Evolutionary conservation across 1,140 invertebrate species (phyloP).

Genomic region (Ctenoplectra terminalis): DNA sequence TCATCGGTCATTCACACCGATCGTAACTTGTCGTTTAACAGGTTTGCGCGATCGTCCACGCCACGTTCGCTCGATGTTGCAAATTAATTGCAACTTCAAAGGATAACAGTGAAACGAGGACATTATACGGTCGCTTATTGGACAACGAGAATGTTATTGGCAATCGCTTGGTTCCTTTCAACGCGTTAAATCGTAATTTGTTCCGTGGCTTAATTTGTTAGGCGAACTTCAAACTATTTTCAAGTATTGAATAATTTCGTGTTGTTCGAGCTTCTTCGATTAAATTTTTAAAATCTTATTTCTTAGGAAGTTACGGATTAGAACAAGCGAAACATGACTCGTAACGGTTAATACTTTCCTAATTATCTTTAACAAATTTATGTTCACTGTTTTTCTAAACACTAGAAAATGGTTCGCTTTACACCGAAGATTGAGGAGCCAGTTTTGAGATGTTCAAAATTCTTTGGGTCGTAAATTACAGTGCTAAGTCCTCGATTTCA

Average conservation of each 20-base stretch:
- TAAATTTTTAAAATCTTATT: too few species aligned
- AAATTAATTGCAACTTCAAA: constrained; percentile 12
- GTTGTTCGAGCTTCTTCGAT: too few species aligned
- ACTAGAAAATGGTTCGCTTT: too few species aligned
- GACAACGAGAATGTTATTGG: neutral
- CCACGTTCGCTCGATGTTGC: neutral
- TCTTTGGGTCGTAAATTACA: neutral
- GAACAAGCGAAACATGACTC: too few species aligned
- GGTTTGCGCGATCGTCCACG: neutral
- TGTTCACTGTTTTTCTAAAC: too few species aligned
- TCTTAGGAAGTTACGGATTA: too few species aligned
- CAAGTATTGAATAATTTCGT: too few species aligned
- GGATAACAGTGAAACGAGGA: neutral
- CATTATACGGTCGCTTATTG: neutral
- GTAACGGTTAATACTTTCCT: too few species aligned
- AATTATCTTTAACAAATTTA: too few species aligned
- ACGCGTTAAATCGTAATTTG: neutral
- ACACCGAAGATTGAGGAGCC: too few species aligned
- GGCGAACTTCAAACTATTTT: neutral
- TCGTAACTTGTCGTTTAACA: neutral
- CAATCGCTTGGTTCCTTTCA: neutral
- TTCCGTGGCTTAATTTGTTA: too few species aligned
- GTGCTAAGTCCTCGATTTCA: neutral
- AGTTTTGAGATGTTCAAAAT: neutral
- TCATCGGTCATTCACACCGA: constrained; percentile 5